Conservation (phyloP, 2,113 vertebrate species). For the Xyrauchen texanus region DNA sequence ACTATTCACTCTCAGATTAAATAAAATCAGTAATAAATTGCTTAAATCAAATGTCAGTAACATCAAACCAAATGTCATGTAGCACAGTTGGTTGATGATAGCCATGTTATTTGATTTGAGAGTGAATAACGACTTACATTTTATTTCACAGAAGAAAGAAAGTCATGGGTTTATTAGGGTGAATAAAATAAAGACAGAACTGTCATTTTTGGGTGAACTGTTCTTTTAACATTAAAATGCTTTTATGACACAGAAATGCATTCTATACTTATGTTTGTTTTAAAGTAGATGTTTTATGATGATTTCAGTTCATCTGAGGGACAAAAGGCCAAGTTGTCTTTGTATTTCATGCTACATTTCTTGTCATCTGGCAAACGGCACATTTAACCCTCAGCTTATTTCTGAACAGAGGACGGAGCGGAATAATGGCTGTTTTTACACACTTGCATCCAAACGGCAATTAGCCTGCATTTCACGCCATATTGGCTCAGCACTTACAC, state of each 20-base stretch:
- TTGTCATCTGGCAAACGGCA: constrained; percentile 54
- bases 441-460: constrained; percentile 53
- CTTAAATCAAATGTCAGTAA: no score
- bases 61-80: no score
- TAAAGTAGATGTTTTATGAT: not conserved
- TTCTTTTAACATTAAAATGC: not conserved
- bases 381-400: constrained; percentile 57
- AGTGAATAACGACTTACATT: no score
- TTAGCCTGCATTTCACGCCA: constrained; percentile 60
- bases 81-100: no score
- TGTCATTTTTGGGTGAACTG: no score
- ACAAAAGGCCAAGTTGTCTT: constrained; percentile 49
- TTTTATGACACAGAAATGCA: not conserved
- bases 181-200: no score
- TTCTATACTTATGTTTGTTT: not conserved
- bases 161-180: no score
- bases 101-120: no score
- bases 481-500: constrained; percentile 42
- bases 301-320: constrained; percentile 15
- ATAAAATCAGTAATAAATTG: no score
- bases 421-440: constrained; percentile 59
- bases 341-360: constrained; percentile 62
- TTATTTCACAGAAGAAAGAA: no score
- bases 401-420: constrained; percentile 46
- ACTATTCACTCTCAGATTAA: no score